Base-by-base conservation (phyloP, 2,888 invertebrate genomes). In the Drosophila peninsularis region DNA sequence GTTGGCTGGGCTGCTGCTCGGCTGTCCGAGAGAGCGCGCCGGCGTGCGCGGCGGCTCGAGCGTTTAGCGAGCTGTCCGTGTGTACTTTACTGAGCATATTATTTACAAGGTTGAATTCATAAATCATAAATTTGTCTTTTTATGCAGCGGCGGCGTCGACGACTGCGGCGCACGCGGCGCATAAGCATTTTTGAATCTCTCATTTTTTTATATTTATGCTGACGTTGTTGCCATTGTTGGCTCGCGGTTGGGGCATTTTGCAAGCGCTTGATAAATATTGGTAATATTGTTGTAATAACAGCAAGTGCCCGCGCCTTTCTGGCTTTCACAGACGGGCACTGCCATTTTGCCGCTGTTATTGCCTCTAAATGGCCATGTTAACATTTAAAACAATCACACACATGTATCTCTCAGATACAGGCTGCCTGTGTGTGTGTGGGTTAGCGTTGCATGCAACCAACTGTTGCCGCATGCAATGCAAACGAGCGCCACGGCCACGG, bases 51-150 rank as follows among this genome's bases (percentile, higher is more conserved):
- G 72, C 70, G 71, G 73, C 73, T 50, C 66, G 79, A 84, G 78
- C 87, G 82, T 82, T 82, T 85, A 81, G 83, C 87, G 58, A 72
- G 69, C 82, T 80, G 87, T 80, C 84, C 84, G 78, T 78, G 74
- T 84, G 84, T 73, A 78, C 75, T 80, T 84, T 78, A 74, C 71
- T 81, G 82, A 88, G 85, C 88, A 86, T 86, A 86, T 86, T 85
- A 86, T 88, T 86, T 86, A 88, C 88, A 86, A 86, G 85, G 85
- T 85, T 86, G 88, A 86, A 88, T 88, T 88, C 88, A 88, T 88
- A 88, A 88, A 88, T 88, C 88, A 88, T 89, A 88, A 89, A 89
- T 88, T 88, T 88, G 88, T 88, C 89, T 88, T 82, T 84, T 84
- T 84, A 84, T 86, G 71, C 85, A 73, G 83, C 83, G 76, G 62